phyloP scores from a whole-genome alignment of 2,888 invertebrate species.

The Hymenopus coronatus region DNA sequence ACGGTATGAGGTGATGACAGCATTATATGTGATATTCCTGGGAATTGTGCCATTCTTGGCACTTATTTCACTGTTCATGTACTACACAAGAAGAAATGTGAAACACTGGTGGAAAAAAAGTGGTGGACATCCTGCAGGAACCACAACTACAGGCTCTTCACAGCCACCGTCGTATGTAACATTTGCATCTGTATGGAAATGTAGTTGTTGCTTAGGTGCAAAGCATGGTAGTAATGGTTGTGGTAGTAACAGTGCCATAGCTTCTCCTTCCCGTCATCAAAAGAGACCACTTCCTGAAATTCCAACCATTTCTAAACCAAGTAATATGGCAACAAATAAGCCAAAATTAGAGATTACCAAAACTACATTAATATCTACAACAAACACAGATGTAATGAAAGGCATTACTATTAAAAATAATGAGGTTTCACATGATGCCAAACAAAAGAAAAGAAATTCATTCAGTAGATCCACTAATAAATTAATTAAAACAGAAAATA shows the following conservation, averaged over 20 bases:
- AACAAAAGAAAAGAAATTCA: neutral
- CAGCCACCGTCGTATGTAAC: slow-evolving; percentile 53
- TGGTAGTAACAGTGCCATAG: slow-evolving; percentile 35
- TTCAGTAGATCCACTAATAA: neutral
- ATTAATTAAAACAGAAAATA: neutral
- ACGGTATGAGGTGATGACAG: slow-evolving; percentile 71
- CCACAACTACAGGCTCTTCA: neutral
- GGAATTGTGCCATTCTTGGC: slow-evolving; percentile 75
- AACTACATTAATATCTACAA: slow-evolving; percentile 62
- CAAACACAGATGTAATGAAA: slow-evolving; percentile 57
- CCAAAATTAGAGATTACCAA: slow-evolving; percentile 55
- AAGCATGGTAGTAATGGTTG: slow-evolving; percentile 20
- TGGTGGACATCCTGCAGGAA: slow-evolving; percentile 2
- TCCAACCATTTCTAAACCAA: neutral
- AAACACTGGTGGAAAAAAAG: slow-evolving; percentile 54
- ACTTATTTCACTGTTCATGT: slow-evolving; percentile 64
- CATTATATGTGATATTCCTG: slow-evolving; percentile 84
- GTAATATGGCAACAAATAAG: neutral
- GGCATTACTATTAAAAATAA: slow-evolving; percentile 36
- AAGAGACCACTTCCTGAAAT: neutral
- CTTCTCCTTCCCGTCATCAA: neutral
- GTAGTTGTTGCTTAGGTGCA: slow-evolving; percentile 23
- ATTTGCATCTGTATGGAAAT: slow-evolving; percentile 24
- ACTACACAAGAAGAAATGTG: slow-evolving; percentile 67
- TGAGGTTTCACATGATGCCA: neutral